Evolutionary conservation across 2,113 vertebrate genomes (phyloP).

Genomic region (Callopanchax toddi): DNA sequence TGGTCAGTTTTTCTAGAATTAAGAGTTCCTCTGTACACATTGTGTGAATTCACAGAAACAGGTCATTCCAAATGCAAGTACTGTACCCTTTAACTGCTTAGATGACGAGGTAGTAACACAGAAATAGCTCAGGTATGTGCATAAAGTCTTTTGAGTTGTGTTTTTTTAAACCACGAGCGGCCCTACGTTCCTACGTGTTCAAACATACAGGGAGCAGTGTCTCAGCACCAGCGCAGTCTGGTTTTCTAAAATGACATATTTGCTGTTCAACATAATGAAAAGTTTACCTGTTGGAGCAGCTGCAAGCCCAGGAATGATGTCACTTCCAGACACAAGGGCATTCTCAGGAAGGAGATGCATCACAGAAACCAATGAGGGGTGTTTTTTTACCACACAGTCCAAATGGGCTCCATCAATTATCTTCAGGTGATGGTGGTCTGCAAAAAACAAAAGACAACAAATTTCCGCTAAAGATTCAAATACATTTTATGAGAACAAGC

Average conservation of each 20-base stretch:
- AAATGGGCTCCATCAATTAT: slow-evolving; percentile 82
- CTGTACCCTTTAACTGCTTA: not conserved
- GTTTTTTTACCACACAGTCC: slow-evolving; percentile 79
- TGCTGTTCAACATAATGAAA: not conserved
- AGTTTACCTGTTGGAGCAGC: slow-evolving; percentile 62
- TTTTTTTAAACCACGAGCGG: not conserved
- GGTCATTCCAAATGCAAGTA: not conserved
- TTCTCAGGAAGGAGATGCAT: slow-evolving; percentile 90
- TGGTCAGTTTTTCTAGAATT: not conserved
- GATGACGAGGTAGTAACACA: not conserved
- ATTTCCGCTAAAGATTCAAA: slow-evolving; percentile 12
- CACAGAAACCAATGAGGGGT: slow-evolving; percentile 73
- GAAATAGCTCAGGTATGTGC: not conserved
- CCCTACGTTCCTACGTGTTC: not conserved
- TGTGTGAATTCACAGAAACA: not conserved
- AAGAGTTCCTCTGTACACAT: not conserved
- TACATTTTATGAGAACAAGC: slow-evolving; percentile 19
- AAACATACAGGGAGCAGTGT: not conserved
- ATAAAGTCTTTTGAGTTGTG: not conserved
- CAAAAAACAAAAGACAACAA: slow-evolving; percentile 49
- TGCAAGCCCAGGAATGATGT: slow-evolving; percentile 84
- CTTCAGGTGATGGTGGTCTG: slow-evolving; percentile 83
- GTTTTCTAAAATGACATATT: not conserved
- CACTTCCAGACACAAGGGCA: slow-evolving; percentile 82
- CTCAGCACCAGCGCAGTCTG: not conserved